Evolutionary conservation across 1,140 invertebrate genomes (phyloP).

Genomic region (Ceratina japonica): DNA sequence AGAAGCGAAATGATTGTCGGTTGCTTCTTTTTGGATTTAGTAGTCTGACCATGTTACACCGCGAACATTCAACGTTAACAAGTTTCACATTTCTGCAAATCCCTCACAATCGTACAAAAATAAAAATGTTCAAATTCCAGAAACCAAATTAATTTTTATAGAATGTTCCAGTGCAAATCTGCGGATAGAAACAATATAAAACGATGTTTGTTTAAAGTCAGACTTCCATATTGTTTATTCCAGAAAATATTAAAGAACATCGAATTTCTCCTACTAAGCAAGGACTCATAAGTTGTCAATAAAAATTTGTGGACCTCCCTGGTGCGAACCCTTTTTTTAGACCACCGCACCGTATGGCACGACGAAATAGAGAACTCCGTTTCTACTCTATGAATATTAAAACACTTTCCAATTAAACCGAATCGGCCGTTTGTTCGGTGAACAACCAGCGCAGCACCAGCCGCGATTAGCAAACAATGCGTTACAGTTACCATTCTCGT

Average conservation of each 20-base stretch:
- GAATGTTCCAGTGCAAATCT: no score
- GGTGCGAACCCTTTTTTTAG: neutral
- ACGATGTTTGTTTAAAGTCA: no score
- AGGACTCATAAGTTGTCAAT: neutral
- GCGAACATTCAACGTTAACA: neutral
- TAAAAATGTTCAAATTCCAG: neutral
- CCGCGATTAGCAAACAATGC: slow-evolving; percentile 25
- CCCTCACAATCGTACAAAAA: neutral
- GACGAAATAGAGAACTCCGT: neutral
- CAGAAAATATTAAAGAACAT: no score
- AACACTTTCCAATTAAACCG: slow-evolving; percentile 26
- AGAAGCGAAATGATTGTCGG: neutral
- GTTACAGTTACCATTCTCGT: slow-evolving; percentile 7
- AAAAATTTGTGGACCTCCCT: slow-evolving; percentile 3
- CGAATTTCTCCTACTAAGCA: neutral
- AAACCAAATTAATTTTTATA: no score
- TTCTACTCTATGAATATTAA: slow-evolving; percentile 13
- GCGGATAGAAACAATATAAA: no score
- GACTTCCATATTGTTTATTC: neutral
- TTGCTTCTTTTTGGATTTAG: slow-evolving; percentile 7
- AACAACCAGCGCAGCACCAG: neutral
- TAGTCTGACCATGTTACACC: slow-evolving; percentile 21
- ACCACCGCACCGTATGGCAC: neutral
- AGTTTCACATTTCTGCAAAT: neutral
- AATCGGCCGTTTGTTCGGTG: neutral